Evolutionary conservation across 2,113 vertebrate genomes (phyloP), one percentile per base, ranked within the genome.

Genomic region (Fulmarus glacialis): DNA sequence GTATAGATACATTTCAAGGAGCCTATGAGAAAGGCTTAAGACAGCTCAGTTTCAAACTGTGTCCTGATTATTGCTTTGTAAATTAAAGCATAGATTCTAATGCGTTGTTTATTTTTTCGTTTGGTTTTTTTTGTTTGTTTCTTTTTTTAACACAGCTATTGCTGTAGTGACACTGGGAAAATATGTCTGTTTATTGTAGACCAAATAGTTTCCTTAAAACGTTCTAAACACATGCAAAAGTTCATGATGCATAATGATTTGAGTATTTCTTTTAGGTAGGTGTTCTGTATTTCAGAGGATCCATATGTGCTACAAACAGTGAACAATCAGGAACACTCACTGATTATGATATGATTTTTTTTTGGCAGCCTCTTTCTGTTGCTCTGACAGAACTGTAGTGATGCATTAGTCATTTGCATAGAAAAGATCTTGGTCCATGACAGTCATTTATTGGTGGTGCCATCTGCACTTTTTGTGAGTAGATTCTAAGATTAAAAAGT

Each of bases 381-480:
- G 79, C 97, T 98, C 97, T 98, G 98, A 98, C 98, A 98, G 97
- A 97, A 98, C 80, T 88, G 74, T 96, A 97, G 95, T 97, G 95
- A 98, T 98, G 91, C 95, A 98, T 98, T 98, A 98, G 98, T 98
- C 97, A 98, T 98, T 98, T 98, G 98, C 98, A 98, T 97, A 98
- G 97, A 98, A 98, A 98, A 98, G 97, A 98, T 98, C 97, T 91
- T 97, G 96, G 97, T 97, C 96, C 94, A 96, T 98, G 96, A 97
- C 98, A 98, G 98, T 98, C 98, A 98, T 97, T 98, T 98, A 96
- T 98, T 98, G 98, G 97, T 97, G 97, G 59, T 98, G 93, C 98
- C 98, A 98, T 98, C 98, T 98, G 98, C 92, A 98, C 97, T 97
- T 97, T 98, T 97, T 98, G 79, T 97, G 93, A 97, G 95, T 97